Evolutionary conservation across 2,888 invertebrate species (phyloP), one percentile per base, ranked within the genome.

Genomic region (Pyrocoelia pectoralis): DNA sequence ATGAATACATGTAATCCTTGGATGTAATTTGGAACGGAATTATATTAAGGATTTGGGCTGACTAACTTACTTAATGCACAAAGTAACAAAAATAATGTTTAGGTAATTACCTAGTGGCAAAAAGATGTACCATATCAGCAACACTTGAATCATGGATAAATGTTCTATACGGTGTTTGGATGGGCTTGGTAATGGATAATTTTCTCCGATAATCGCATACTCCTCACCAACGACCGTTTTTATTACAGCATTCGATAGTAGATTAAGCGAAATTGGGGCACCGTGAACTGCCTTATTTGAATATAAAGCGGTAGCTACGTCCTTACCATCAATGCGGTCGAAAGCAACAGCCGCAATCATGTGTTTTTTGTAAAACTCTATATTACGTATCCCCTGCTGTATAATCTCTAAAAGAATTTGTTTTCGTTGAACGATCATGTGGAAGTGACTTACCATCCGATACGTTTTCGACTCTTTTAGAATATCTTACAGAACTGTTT

Each of bases 261-360:
- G 68, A 74, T 86, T 86, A 3, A 85, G 65, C 0, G 85, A 79
- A 55, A 84, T 83, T 1, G 85, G 84, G 1, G 83, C 81, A 52
- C 84, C 84, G 66, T 87, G 87, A 9, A 82, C 70, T 1, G 85
- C 83, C 63, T 81, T 80, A 53, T 77, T 76, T 0, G 85, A 84
- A 72, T 82, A 85, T 65, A 83, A 74, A 1, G 83, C 72, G 61
- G 79, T 72, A 29, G 77, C 58, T 17, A 50, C 40, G 1, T 57
- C 33, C 5, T 58, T 54, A 1, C 52, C 61, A 1, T 50, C 63
- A 1, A 71, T 72, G 1, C 24, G 13, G 63, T 78, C 79, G 59
- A 85, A 83, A 73, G 84, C 83, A 0, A 82, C 83, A 1, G 84
- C 83, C 0, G 80, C 81, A 0, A 86, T 77, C 65, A 83, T 76